phyloP scores from a whole-genome alignment of 2,113 vertebrate species.

The Sceloporus tristichus region DNA sequence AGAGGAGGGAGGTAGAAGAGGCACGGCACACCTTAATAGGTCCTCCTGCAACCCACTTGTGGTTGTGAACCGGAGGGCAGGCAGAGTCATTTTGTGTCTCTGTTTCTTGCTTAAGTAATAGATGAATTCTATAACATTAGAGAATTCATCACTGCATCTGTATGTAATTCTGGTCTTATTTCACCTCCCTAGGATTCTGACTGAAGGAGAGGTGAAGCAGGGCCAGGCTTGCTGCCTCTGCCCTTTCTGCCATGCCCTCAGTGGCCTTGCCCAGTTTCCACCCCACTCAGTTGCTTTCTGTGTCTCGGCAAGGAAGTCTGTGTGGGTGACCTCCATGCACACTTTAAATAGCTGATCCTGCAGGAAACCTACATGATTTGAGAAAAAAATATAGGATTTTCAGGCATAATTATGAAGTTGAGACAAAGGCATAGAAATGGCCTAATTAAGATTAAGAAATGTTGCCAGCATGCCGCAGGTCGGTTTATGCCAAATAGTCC shows the following conservation, averaged over 20 bases:
- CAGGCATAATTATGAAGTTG: fast-evolving
- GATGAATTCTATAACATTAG: neutral
- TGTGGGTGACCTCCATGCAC: neutral
- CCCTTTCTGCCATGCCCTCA: no score
- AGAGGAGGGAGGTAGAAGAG: neutral
- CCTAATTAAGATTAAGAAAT: fast-evolving
- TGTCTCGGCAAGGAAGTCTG: no score
- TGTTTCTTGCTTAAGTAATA: neutral
- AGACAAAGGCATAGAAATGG: no score
- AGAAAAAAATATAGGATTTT: neutral
- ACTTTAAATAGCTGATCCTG: neutral
- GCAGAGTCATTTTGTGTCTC: neutral
- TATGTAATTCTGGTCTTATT: neutral
- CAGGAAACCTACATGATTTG: neutral
- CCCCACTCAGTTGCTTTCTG: no score
- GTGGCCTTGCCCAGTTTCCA: no score
- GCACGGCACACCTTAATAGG: fast-evolving
- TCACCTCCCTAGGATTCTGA: neutral
- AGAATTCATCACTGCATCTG: neutral
- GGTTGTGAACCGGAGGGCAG: fast-evolving
- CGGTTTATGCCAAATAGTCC: conserved; percentile 8
- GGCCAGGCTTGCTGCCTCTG: no score
- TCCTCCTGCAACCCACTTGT: neutral
- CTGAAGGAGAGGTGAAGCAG: no score
- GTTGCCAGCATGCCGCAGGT: neutral